phyloP scores from a whole-genome alignment of 1,140 invertebrate species.

The Ylistrum balloti region DNA sequence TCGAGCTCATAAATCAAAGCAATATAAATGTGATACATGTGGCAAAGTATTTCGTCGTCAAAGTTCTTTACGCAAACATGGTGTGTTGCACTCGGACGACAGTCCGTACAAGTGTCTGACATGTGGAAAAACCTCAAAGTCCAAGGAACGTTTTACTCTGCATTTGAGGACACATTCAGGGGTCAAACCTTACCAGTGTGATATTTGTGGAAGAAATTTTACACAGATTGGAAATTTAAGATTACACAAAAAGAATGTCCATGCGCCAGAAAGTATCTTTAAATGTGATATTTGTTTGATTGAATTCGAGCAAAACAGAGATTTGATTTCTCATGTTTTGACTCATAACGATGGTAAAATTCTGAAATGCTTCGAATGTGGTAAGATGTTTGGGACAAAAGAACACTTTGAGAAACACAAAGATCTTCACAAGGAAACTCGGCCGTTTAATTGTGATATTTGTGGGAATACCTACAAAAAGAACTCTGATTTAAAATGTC shows the following conservation, averaged over 20 bases:
- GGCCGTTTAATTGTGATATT: neutral
- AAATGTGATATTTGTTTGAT: neutral
- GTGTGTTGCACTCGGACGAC: neutral
- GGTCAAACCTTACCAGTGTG: neutral
- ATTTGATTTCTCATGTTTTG: neutral
- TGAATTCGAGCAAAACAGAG: neutral
- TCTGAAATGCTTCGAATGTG: slow-evolving; percentile 3
- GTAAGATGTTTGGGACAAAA: neutral
- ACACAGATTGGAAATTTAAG: slow-evolving; percentile 1
- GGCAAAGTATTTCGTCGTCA: neutral
- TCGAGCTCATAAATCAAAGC: neutral
- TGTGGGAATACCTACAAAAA: neutral
- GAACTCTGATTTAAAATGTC: slow-evolving; percentile 5
- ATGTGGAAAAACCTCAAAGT: neutral
- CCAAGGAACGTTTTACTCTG: neutral
- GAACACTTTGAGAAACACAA: neutral
- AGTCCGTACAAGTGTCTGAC: neutral
- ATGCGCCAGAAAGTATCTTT: neutral
- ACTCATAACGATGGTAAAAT: neutral
- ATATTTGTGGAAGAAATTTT: neutral
- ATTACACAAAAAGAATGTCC: neutral
- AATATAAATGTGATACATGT: neutral
- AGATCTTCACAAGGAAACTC: neutral
- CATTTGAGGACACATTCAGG: neutral
- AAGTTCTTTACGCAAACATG: neutral